These are phyloP conservation scores for Xyrichtys novacula DNA, from an alignment of 2,797 vertebrate genomes.

Conservation along the genomic window DNA sequence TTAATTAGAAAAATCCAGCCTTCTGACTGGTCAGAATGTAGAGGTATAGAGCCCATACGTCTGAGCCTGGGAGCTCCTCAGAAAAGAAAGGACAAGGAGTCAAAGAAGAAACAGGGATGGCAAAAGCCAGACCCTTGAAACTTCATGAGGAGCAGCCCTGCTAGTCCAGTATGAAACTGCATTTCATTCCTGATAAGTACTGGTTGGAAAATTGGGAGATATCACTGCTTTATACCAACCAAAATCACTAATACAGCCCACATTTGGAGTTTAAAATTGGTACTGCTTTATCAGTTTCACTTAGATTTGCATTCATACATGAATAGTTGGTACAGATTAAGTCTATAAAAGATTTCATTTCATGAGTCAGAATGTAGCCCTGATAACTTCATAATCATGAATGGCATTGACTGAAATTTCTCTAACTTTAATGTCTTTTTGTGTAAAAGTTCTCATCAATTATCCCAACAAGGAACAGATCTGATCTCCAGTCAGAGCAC, in stretches of 20 bases:
- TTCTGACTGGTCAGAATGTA: slow-evolving; percentile 56
- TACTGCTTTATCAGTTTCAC: background rate
- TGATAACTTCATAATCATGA: no score
- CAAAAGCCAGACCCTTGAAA: slow-evolving; percentile 30
- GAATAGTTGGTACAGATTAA: no score
- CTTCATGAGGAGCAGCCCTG: background rate
- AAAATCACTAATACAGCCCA: background rate
- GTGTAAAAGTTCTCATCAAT: no score
- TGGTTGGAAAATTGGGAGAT: background rate
- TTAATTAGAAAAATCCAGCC: slow-evolving; percentile 73
- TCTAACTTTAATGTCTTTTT: no score
- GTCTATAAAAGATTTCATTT: no score
- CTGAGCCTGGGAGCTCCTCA: slow-evolving; percentile 31
- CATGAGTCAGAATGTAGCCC: no score
- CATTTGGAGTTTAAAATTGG: background rate
- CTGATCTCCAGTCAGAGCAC: no score
- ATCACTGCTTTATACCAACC: background rate
- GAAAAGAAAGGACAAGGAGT: slow-evolving; percentile 5
- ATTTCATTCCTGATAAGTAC: background rate
- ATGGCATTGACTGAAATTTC: no score
- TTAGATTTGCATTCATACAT: slow-evolving; percentile 3
- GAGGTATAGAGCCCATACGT: slow-evolving; percentile 60
- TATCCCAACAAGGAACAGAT: no score
- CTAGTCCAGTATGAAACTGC: background rate
- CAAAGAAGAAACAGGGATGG: background rate